Base-by-base conservation (phyloP, 2,113 vertebrate genomes). In the Pachyramphus minor region DNA sequence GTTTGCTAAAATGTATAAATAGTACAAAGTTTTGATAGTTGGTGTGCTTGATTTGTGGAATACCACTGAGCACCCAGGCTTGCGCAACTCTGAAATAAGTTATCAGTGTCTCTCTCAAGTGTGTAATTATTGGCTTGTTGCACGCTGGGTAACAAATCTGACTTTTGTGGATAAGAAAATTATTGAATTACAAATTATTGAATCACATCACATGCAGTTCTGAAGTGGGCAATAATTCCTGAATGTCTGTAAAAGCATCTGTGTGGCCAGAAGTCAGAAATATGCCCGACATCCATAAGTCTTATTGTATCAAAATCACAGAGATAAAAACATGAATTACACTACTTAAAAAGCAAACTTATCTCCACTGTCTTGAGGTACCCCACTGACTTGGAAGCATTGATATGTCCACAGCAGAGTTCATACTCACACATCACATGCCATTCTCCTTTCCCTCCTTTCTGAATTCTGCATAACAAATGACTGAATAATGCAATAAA, bases 281-380 rank as follows among this genome's bases (percentile, higher is more conserved):
- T 59, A 33, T 1, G 6, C 25, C 25, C 23, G 42, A 9, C 13
- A 13, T 82, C 0, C 0, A 0, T 78, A 72, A 84, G 30, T 71
- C 17, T 15, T 73, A 6, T 21, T 49, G 22, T 47, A 11, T 69
- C 18, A 84, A 73, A 85, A 68, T 47, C 58, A 27, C 68, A 74
- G 55, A 56, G 39, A 53, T 9, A 53, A 84, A 89, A 86, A 2
- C 28, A 19, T 27, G 7, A 42, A 35, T 55, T 84, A 8, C 7
- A 2, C 9, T 87, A 41, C 12, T 10, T 20, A 41, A 55, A 62
- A 5, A 63, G 28, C 17, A 80, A 69, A 22, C 12, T 19, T 72
- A 1, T 71, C 64, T 62, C 28, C 14, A 2, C n/a, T 81, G 27
- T 37, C 44, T 33, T 62, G 41, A 77, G 49, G 53, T 60, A 76